Conservation (phyloP, 92 coral and sea anemone species). For the Ricordea florida region DNA sequence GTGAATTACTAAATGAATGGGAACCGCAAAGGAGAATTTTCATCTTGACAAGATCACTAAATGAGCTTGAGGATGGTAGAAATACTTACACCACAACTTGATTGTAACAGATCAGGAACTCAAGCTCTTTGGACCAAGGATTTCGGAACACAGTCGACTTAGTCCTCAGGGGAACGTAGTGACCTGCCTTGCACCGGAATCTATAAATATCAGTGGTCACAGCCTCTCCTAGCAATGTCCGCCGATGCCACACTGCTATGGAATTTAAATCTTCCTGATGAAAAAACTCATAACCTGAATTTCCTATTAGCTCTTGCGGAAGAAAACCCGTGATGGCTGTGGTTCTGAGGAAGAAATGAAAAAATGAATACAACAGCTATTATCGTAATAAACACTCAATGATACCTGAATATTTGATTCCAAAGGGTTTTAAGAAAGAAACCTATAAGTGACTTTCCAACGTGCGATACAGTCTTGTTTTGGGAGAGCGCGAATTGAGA, state of each 20-base stretch:
- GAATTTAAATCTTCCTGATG: conserved; percentile 73
- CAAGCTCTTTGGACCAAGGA: conserved; percentile 90
- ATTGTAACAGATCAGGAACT: conserved; percentile 70
- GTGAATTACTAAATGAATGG: too few relatives aligned
- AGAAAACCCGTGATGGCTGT: conserved; percentile 79
- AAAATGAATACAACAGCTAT: background rate
- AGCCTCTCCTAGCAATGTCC: conserved; percentile 38
- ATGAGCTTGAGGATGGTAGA: background rate
- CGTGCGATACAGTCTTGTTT: too few relatives aligned
- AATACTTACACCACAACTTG: conserved; percentile 65
- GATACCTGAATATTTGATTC: too few relatives aligned
- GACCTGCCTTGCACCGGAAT: conserved; percentile 86
- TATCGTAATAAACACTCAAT: background rate
- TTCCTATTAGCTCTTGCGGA: conserved; percentile 84
- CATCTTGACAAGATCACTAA: background rate
- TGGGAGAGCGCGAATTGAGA: too few relatives aligned
- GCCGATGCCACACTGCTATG: conserved; percentile 65
- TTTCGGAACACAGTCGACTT: conserved; percentile 74
- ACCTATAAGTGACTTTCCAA: too few relatives aligned
- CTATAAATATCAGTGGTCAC: conserved; percentile 28
- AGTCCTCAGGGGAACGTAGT: conserved; percentile 70
- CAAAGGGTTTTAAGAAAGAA: too few relatives aligned
- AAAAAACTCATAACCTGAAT: conserved; percentile 77
- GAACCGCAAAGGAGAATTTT: too few relatives aligned
- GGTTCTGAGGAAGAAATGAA: conserved; percentile 23